Conservation (phyloP, 1,140 invertebrate species). For the Cotesia glomerata region DNA sequence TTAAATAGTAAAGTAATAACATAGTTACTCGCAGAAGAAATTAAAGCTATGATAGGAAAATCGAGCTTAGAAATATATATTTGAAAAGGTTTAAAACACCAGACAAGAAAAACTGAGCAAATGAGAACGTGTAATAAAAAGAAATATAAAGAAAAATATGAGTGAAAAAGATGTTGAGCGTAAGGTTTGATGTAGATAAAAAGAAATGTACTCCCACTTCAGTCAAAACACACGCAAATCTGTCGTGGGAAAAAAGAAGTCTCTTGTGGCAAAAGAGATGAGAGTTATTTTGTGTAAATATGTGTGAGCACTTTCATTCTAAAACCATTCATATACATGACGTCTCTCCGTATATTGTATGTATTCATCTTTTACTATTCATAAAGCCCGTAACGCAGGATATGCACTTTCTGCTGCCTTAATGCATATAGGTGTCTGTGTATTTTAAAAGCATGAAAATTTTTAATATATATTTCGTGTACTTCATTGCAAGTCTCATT, state of each 20-base stretch:
- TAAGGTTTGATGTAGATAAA: not conserved
- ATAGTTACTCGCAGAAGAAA: too few relatives aligned
- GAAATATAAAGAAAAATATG: not conserved
- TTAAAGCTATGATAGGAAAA: too few relatives aligned
- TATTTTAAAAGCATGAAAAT: too few relatives aligned
- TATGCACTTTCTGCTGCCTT: not conserved
- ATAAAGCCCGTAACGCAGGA: not conserved
- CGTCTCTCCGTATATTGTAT: not conserved
- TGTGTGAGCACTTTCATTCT: not conserved
- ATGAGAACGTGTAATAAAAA: not conserved
- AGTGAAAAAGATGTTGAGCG: not conserved
- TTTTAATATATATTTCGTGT: too few relatives aligned
- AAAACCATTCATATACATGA: conserved; percentile 2
- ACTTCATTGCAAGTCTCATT: too few relatives aligned
- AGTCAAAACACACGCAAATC: not conserved
- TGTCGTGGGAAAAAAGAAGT: not conserved
- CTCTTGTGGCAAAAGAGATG: conserved; percentile 7
- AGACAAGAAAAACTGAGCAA: not conserved
- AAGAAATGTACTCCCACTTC: conserved; percentile 3
- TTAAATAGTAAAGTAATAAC: too few relatives aligned
- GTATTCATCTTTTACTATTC: not conserved
- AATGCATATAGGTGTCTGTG: too few relatives aligned
- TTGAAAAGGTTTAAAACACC: not conserved
- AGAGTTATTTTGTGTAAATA: not conserved
- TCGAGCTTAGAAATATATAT: too few relatives aligned